Evolutionary conservation across 2,888 invertebrate genomes (phyloP).

Genomic region (Cerastis rubricosa): DNA sequence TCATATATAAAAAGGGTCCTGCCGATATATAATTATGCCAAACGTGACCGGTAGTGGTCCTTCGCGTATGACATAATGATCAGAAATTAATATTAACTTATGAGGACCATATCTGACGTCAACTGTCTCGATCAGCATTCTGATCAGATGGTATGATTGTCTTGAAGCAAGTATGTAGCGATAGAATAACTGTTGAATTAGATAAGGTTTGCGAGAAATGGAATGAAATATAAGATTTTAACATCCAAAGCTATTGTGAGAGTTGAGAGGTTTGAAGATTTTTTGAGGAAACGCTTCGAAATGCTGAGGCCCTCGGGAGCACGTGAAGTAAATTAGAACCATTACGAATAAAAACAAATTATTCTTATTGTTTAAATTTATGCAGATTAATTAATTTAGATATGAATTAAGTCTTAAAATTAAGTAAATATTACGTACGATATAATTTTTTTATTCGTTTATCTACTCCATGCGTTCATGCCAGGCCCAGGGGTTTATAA

Average conservation of each 20-base stretch:
- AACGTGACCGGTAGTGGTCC: slow-evolving; percentile 26
- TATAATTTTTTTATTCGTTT: no score
- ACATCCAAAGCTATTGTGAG: neutral
- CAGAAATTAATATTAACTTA: slow-evolving; percentile 12
- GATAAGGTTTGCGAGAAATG: neutral
- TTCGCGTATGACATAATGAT: neutral
- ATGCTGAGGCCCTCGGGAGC: neutral
- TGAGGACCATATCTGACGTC: slow-evolving; percentile 25
- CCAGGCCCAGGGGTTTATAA: neutral
- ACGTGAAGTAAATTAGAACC: neutral
- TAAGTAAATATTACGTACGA: no score
- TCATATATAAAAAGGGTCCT: neutral
- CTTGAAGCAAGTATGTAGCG: neutral
- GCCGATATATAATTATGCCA: neutral
- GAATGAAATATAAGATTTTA: neutral
- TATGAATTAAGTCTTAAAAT: no score
- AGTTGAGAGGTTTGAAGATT: no score
- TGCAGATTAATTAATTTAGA: no score
- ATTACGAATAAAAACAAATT: neutral
- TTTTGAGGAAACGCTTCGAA: neutral
- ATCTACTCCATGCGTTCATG: no score
- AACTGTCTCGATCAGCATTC: neutral
- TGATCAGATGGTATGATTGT: neutral
- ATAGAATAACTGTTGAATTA: neutral
- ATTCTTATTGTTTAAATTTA: no score